Base-by-base conservation (phyloP, 1,140 invertebrate genomes). In the Drosophila cardini region DNA sequence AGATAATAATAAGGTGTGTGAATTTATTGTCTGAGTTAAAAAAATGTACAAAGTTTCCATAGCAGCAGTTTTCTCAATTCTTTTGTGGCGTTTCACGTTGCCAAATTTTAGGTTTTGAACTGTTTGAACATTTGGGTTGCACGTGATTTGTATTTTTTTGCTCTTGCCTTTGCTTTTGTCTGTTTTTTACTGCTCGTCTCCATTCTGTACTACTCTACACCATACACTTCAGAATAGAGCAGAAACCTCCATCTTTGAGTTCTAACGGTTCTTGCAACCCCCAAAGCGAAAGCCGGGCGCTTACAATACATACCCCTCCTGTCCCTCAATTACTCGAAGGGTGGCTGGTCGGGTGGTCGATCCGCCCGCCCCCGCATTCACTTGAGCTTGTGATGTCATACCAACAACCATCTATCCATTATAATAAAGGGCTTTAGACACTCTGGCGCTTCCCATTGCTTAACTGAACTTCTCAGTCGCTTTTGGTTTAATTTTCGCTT, bases 381-480 rank as follows among this genome's bases (percentile, higher is more conserved):
- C 10, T 61, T 34, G 53, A 64, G 77, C 65, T 75, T 67, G 81
- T 84, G 81, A 84, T 84, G 81, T 84, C 81, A 84, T 84, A 46
- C 63, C 70, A 68, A 64, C 60, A 43, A 77, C 61, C 61, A 85
- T 71, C 64, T 62, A 69, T 68, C 69, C 81, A 87, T 65, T 75
- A 76, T 75, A 87, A 77, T 83, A 87, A 89, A 76, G 72, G 76
- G 76, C 72, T 73, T 71, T 87, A 79, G 82, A 86, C 83, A 86
- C 70, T 58, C 68, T 86, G 82, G 73, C 82, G 78, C 74, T 70
- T 15, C 16, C n/a, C 50, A 7, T 21, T 26, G 21, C 56, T 38
- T 40, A 46, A 13, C 16, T 9, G 9, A 18, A 40, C 18, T 26
- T 43, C 15, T 34, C n/a, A 26, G 15, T 15, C 6, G 13, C 16